Evolutionary conservation across 2,888 invertebrate species (phyloP).

Genomic region (Phaedon cochleariae): DNA sequence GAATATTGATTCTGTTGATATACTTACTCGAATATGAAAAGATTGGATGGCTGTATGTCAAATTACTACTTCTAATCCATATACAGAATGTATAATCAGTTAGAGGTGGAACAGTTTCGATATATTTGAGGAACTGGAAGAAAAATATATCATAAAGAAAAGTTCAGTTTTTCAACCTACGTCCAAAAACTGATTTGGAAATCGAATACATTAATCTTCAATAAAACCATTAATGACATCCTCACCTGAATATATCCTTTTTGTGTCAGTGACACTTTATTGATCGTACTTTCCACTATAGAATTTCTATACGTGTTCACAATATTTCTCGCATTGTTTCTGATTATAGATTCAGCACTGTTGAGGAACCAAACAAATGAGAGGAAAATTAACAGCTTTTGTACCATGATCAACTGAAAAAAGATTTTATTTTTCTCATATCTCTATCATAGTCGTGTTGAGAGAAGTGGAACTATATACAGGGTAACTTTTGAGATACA

Average conservation of each 20-base stretch:
- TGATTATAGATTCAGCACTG: constrained; percentile 35
- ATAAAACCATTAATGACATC: constrained; percentile 15
- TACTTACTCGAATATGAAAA: constrained; percentile 68
- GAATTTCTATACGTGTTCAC: constrained; percentile 26
- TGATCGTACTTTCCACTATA: constrained; percentile 57
- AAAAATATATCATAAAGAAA: too few species aligned
- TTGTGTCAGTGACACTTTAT: constrained; percentile 72
- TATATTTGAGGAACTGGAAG: constrained; percentile 64
- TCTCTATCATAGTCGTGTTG: too few species aligned
- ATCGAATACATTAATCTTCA: too few species aligned
- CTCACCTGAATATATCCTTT: constrained; percentile 74
- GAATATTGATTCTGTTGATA: too few species aligned
- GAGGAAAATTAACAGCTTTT: constrained; percentile 21
- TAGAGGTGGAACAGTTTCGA: constrained; percentile 63
- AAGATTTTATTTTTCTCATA: constrained; percentile 8
- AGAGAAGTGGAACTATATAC: too few species aligned
- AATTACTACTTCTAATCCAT: constrained; percentile 65
- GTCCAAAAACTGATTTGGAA: too few species aligned
- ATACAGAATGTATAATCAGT: constrained; percentile 67
- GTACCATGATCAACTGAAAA: constrained; percentile 40
- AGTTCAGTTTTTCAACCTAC: too few species aligned
- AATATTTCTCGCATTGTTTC: constrained; percentile 29
- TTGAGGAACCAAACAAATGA: constrained; percentile 30
- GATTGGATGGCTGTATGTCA: constrained; percentile 64
- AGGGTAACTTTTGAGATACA: too few species aligned